A percentile compares a stretch with the other conserved stretches of the same genome.
Evolutionary conservation across 2,113 vertebrate genomes (phyloP).

Genomic region (Gymnocephalus cernua): DNA sequence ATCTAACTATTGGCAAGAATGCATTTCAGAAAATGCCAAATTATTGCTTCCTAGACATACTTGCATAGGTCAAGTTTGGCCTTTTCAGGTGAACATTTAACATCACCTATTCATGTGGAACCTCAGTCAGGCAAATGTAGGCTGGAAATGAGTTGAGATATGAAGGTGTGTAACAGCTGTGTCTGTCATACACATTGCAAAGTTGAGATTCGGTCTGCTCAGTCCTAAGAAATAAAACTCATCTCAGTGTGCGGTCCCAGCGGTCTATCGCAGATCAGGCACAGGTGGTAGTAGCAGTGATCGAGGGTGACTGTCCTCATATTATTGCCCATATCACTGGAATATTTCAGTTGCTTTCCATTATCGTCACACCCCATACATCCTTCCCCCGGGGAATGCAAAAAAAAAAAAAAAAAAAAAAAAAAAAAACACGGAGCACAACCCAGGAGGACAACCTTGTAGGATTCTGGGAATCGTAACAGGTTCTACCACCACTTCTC

Average conservation of each 20-base stretch:
- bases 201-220: background rate
- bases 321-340: background rate
- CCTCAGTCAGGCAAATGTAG: background rate
- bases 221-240: constrained; percentile 34
- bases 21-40: background rate
- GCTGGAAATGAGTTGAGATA: background rate
- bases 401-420: too few species aligned
- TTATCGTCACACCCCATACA: background rate
- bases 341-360: constrained; percentile 29
- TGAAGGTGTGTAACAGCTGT: constrained; percentile 2
- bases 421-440: too few species aligned
- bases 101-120: background rate
- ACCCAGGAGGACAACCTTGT: background rate
- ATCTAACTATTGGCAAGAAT: background rate
- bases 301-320: constrained; percentile 2
- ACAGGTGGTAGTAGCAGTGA: constrained; percentile 23
- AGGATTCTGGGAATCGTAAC: background rate
- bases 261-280: background rate
- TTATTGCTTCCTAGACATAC: background rate
- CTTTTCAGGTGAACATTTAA: background rate
- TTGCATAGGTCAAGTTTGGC: background rate
- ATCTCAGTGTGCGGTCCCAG: constrained; percentile 30
- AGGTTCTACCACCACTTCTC: constrained; percentile 96
- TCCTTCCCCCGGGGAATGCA: background rate
- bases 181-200: background rate